A percentile compares a stretch with the other conserved stretches of the same genome.
phyloP scores from a whole-genome alignment of 1,140 invertebrate genomes.

The Drosophila trapezifrons region DNA sequence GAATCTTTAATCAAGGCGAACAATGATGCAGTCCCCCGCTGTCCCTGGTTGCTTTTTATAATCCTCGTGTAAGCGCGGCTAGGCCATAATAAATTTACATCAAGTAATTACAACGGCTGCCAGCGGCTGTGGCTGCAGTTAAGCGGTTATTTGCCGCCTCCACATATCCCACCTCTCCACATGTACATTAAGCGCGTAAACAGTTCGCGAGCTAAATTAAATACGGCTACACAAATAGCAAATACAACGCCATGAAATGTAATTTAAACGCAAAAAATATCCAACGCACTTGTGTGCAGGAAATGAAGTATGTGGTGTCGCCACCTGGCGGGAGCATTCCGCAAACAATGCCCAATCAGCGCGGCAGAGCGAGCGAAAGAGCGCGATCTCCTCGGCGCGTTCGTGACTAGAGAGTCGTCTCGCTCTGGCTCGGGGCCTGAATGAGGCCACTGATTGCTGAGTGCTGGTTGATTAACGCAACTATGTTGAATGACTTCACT shows the following conservation, averaged over 20 bases:
- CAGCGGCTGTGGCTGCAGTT: conserved; percentile 49
- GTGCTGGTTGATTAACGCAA: conserved; percentile 62
- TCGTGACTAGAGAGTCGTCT: conserved; percentile 17
- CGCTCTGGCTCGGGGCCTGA: conserved; percentile 33
- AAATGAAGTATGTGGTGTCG: conserved; percentile 38
- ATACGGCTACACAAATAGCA: conserved; percentile 73
- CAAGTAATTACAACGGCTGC: conserved; percentile 28
- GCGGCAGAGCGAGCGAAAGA: neutral
- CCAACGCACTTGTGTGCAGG: conserved; percentile 8
- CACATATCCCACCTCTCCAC: conserved; percentile 2
- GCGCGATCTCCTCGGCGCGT: conserved; percentile 6
- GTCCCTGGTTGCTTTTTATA: conserved; percentile 20
- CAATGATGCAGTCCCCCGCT: conserved; percentile 11
- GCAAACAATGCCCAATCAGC: conserved; percentile 41
- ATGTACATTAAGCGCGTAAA: conserved; percentile 50
- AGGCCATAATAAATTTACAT: conserved; percentile 45
- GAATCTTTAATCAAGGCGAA: conserved; percentile 19
- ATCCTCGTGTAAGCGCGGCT: conserved; percentile 4
- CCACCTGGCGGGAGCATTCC: conserved; percentile 32
- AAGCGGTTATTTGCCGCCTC: conserved; percentile 44
- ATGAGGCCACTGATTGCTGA: conserved; percentile 61
- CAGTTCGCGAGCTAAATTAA: conserved; percentile 73
- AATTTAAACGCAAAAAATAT: conserved; percentile 54
- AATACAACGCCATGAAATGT: conserved; percentile 65
- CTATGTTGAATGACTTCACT: conserved; percentile 43